Conservation (phyloP, 2,113 vertebrate species). For the Piaya cayana region DNA sequence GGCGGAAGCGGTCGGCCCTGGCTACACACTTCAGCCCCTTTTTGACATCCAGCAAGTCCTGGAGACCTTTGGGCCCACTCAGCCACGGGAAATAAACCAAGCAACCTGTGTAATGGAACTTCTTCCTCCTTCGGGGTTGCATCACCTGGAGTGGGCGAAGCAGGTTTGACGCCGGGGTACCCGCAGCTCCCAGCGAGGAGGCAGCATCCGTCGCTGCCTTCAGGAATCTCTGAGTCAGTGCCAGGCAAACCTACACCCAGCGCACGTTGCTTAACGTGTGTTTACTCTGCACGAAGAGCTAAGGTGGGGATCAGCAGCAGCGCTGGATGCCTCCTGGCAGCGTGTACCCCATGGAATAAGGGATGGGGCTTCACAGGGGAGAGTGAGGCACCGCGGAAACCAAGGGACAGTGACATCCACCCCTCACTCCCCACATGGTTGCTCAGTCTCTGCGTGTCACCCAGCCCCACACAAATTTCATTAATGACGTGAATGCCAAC, state of each 20-base stretch:
- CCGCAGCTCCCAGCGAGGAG: conserved; percentile 14
- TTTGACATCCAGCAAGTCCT: neutral
- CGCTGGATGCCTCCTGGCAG: neutral
- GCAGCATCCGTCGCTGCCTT: neutral
- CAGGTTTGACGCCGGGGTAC: neutral
- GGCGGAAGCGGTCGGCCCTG: neutral
- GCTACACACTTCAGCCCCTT: neutral
- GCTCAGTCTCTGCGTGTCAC: neutral
- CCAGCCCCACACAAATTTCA: fast-evolving
- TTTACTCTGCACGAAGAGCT: conserved; percentile 59
- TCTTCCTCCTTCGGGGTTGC: neutral
- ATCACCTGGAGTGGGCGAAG: neutral
- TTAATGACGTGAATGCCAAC: fast-evolving
- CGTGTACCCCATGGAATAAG: neutral
- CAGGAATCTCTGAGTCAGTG: conserved; percentile 74
- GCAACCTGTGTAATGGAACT: neutral
- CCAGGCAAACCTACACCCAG: conserved; percentile 59
- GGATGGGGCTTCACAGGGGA: neutral
- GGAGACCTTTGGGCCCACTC: neutral
- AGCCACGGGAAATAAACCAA: neutral
- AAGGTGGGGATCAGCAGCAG: conserved; percentile 46
- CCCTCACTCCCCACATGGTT: fast-evolving
- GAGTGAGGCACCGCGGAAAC: fast-evolving
- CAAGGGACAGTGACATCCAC: fast-evolving
- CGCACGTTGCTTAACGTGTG: conserved; percentile 55